Base-by-base conservation (phyloP, 2,113 vertebrate genomes). In the Sebastes fasciatus region DNA sequence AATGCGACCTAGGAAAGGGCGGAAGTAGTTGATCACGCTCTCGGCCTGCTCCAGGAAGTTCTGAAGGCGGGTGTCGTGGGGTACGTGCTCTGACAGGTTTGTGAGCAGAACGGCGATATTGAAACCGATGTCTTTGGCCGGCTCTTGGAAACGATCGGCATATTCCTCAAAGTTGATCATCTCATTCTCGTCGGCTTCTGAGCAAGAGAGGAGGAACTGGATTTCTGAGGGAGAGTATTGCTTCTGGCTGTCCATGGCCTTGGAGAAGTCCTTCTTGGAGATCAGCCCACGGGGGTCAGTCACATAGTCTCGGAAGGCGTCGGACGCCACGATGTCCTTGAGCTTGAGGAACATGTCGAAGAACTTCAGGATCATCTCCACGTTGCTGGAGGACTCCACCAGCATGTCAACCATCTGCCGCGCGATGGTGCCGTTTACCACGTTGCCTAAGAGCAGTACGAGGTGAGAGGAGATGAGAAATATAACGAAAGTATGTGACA, bases 341-440 rank as follows among this genome's bases (percentile, higher is more conserved):
- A 99, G 96, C 89, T 99, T 99, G 9, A 99, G 96, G 95, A 99
- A 99, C 97, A 98, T 99, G 94, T 99, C 98, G 0, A 99, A 99
- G 96, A 99, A 99, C 92, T 99, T 99, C 58, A 99, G 97, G 90
- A 99, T 99, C 97, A 99, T 98, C 91, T 99, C 98, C 87, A 99
- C 98, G 0, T 99, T 99, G 95, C 97, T 98, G 4, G 98, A 99
- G 2, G 98, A 99, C 75, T 99, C 98, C 83, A 99, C 98, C 66
- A 99, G 93, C 98, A 99, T 99, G 95, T 99, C 98, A 55, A 99
- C 98, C 98, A 99, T 99, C 91, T 99, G 98, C 42, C 95, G 95
- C 6, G 98, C 98, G 13, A 99, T 99, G 61, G 96, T 99, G 34
- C 98, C 98, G 0, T 99, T 99, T 73, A 99, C 98, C 84, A 99